Conservation (phyloP, 1,140 invertebrate species). For the Lasioglossum albipes region DNA sequence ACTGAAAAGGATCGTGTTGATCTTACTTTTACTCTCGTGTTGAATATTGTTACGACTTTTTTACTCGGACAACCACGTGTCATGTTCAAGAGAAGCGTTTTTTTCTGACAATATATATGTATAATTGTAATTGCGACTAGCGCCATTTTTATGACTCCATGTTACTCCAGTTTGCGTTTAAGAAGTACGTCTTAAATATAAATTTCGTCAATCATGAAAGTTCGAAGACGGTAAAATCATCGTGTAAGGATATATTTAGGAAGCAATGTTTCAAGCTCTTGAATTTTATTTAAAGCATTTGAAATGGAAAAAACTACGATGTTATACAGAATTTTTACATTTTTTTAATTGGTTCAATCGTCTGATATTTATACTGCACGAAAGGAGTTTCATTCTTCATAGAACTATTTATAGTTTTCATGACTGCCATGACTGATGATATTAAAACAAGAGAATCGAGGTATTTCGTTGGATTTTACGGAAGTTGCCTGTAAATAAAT, state of each 20-base stretch:
- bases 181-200: neutral
- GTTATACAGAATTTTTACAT: neutral
- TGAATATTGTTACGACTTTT: neutral
- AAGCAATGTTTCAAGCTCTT: no score
- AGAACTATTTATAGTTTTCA: neutral
- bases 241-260: no score
- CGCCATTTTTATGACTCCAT: neutral
- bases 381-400: no score
- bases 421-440: neutral
- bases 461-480: neutral
- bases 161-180: neutral
- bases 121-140: neutral
- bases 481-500: constrained; percentile 4
- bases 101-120: neutral
- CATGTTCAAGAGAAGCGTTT: neutral
- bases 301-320: no score
- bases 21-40: neutral
- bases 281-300: no score
- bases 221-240: no score
- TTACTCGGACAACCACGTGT: neutral
- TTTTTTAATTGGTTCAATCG: no score
- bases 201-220: neutral
- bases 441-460: neutral
- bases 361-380: no score
- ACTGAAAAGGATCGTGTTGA: neutral